Conservation (phyloP, 2,797 vertebrate species). For the Aulostomus chinensis region DNA sequence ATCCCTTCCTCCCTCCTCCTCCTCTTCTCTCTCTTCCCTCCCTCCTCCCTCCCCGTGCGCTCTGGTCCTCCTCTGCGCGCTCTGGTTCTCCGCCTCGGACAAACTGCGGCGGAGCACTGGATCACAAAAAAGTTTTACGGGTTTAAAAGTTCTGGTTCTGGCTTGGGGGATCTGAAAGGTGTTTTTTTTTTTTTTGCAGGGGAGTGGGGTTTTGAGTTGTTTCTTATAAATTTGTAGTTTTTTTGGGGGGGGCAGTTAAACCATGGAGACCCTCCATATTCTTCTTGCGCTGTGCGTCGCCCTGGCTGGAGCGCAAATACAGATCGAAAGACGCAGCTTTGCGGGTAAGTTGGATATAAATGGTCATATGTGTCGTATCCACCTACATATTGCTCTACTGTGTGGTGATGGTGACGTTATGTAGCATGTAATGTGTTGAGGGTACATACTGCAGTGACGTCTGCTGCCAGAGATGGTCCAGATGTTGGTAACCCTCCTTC, state of each 20-base stretch:
- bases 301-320: constrained; percentile 45
- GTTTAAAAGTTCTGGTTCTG: not conserved
- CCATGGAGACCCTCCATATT: constrained; percentile 64
- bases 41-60: constrained; percentile 27
- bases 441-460: not conserved
- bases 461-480: constrained; percentile 14
- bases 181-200: not conserved
- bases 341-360: constrained; percentile 73
- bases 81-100: constrained; percentile 52
- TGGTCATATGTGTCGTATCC: too few species aligned
- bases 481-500: too few species aligned
- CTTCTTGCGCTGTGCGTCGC: constrained; percentile 68
- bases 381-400: not conserved
- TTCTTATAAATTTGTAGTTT: not conserved
- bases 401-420: not conserved
- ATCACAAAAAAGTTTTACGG: constrained; percentile 44
- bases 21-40: constrained; percentile 1
- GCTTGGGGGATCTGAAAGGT: constrained; percentile 20
- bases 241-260: constrained; percentile 21
- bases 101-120: constrained; percentile 51
- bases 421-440: constrained; percentile 5
- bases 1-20: constrained; percentile 21
- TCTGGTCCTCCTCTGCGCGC: constrained; percentile 66
- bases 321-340: constrained; percentile 14
- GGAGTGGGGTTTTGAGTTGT: not conserved